Base-by-base conservation (phyloP, 2,888 invertebrate species). In the Lithosia quadra region DNA sequence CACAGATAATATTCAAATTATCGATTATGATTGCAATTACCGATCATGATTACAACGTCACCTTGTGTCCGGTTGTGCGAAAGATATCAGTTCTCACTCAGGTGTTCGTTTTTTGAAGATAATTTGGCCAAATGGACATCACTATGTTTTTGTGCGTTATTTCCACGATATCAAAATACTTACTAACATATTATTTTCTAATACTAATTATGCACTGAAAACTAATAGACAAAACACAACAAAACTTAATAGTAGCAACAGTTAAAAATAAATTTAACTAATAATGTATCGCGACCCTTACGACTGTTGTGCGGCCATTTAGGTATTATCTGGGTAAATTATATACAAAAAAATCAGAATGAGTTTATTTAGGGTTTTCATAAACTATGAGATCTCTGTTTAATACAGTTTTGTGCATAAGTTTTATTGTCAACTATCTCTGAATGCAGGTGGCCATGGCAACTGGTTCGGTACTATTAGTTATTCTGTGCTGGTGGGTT, bases 211-310 rank as follows among this genome's bases (percentile, higher is more conserved):
- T 80, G 83, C 84, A 86, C 85, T 86, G 84, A 83, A 84, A 85
- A 83, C 78, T 39, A 71, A 71, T 59, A 71, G 21, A 53, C 62
- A 59, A 67, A 66, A 70, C 59, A 67, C 65, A 78, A 69, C 33
- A 70, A 43, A 65, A 67, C 71, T 70, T 76, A 80, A 69, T 60
- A 70, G 73, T 65, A 65, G 72, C 18, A 39, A 71, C 61, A 43
- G 69, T 61, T n/a, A 65, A 55, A 28, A 65, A 57, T 64, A 56
- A 76, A 74, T 75, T 74, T 65, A 78, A 74, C 67, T 73, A 75
- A 79, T n/a, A n/a, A n/a, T n/a, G n/a, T 75, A 74, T 81, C 85
- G 89, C 89, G 88, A 88, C 88, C 88, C 87, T 83, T 83, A 71
- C 63, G 73, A 71, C 60, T 69, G 15, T 71, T 74, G 66, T 77